Evolutionary conservation across 2,797 vertebrate species (phyloP).

Genomic region (Xerus rutilus): DNA sequence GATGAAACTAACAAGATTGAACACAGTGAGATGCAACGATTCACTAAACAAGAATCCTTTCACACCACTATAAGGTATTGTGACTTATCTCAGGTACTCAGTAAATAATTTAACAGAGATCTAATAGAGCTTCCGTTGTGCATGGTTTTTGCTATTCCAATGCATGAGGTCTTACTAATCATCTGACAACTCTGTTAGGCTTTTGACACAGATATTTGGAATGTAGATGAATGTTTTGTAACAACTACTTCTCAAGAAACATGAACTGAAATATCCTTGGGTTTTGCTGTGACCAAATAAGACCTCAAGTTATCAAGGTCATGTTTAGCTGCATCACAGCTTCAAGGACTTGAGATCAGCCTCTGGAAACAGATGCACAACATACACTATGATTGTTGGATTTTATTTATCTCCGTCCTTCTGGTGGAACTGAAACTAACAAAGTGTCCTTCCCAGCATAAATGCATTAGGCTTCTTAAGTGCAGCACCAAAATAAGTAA

Average conservation of each 20-base stretch:
- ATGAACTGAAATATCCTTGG: constrained; percentile 56
- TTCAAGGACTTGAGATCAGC: constrained; percentile 65
- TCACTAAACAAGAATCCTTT: neutral
- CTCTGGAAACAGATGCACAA: constrained; percentile 47
- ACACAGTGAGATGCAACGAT: neutral
- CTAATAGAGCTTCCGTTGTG: neutral
- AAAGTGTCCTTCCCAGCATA: neutral
- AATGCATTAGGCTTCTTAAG: neutral
- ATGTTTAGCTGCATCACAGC: neutral
- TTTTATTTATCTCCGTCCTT: constrained; percentile 38
- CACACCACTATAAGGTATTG: neutral
- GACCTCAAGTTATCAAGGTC: constrained; percentile 58
- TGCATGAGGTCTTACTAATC: neutral
- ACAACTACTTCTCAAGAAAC: neutral
- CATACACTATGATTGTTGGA: neutral
- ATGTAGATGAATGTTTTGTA: constrained; percentile 31
- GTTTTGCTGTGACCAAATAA: constrained; percentile 55
- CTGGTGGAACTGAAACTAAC: neutral
- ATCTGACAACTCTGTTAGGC: neutral
- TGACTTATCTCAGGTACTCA: neutral
- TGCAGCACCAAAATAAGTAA: neutral
- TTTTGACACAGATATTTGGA: constrained; percentile 55
- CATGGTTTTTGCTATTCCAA: constrained; percentile 7
- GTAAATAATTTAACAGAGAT: neutral
- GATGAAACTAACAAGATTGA: constrained; percentile 1